A percentile compares a stretch with the other conserved stretches of the same genome.
Evolutionary conservation across 2,113 vertebrate genomes (phyloP).

Genomic region (Cochlearius cochlearius): DNA sequence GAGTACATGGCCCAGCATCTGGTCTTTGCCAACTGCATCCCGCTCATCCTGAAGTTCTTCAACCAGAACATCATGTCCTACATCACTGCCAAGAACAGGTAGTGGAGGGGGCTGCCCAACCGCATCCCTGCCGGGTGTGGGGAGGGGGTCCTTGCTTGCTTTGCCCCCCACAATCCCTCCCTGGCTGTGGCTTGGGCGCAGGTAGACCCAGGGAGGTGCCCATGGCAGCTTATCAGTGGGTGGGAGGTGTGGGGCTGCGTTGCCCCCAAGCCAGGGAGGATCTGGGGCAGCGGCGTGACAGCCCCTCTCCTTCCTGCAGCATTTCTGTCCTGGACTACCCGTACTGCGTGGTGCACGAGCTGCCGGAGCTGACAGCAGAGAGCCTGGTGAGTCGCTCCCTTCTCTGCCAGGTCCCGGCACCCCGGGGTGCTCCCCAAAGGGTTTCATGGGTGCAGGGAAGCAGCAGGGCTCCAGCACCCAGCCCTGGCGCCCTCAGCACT

Average conservation of each 20-base stretch:
- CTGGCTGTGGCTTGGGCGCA: rapidly evolving
- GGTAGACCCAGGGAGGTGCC: background rate
- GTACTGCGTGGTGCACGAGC: constrained; percentile 90
- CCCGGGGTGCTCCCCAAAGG: rapidly evolving
- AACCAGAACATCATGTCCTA: constrained; percentile 99
- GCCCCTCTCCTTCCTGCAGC: constrained; percentile 60
- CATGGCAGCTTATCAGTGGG: background rate
- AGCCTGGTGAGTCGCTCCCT: constrained; percentile 82
- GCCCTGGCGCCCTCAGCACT: background rate
- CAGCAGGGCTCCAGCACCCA: background rate
- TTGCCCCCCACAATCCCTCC: rapidly evolving
- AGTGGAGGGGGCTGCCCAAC: background rate
- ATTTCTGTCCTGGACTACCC: constrained; percentile 97
- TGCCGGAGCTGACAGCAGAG: constrained; percentile 95
- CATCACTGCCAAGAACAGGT: constrained; percentile 99
- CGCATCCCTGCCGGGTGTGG: rapidly evolving
- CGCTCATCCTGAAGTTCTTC: constrained; percentile 98
- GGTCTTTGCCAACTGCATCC: constrained; percentile 98
- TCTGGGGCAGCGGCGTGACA: background rate
- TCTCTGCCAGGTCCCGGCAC: background rate
- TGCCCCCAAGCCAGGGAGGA: background rate
- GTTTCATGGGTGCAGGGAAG: background rate
- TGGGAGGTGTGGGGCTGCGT: background rate
- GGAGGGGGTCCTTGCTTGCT: background rate
- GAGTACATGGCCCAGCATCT: constrained; percentile 98